Evolutionary conservation across 2,888 invertebrate species (phyloP).

Genomic region (Mimas tiliae): DNA sequence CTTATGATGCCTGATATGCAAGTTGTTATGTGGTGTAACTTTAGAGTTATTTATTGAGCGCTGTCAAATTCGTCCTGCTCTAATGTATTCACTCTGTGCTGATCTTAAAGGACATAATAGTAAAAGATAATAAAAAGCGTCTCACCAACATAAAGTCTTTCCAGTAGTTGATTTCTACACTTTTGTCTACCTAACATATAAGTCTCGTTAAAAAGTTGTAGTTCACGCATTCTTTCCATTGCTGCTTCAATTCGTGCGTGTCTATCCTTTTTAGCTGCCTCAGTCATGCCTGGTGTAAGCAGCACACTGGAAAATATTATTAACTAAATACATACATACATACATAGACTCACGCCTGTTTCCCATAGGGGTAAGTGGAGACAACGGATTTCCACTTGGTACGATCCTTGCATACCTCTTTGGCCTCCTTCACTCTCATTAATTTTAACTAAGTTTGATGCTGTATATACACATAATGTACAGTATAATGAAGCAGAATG

Average conservation of each 20-base stretch:
- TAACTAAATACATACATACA: background rate
- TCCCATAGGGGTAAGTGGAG: too few species aligned
- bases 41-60: too few species aligned
- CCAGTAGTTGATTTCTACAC: conserved; percentile 54
- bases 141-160: conserved; percentile 66
- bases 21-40: too few species aligned
- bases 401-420: too few species aligned
- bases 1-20: too few species aligned
- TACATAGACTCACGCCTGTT: too few species aligned
- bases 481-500: too few species aligned
- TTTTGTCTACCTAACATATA: conserved; percentile 61
- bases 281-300: conserved; percentile 56
- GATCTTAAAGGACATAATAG: background rate
- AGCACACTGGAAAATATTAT: conserved; percentile 49
- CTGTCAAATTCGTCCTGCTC: too few species aligned
- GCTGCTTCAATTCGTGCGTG: conserved; percentile 56
- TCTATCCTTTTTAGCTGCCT: conserved; percentile 56
- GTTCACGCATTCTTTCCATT: conserved; percentile 60
- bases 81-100: background rate
- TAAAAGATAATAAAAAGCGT: background rate
- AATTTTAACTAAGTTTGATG: too few species aligned
- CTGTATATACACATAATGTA: too few species aligned
- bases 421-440: too few species aligned
- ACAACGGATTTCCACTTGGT: too few species aligned
- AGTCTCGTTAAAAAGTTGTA: conserved; percentile 61